Base-by-base conservation (phyloP, 2,888 invertebrate genomes). In the Neuroscelio doddi region DNA sequence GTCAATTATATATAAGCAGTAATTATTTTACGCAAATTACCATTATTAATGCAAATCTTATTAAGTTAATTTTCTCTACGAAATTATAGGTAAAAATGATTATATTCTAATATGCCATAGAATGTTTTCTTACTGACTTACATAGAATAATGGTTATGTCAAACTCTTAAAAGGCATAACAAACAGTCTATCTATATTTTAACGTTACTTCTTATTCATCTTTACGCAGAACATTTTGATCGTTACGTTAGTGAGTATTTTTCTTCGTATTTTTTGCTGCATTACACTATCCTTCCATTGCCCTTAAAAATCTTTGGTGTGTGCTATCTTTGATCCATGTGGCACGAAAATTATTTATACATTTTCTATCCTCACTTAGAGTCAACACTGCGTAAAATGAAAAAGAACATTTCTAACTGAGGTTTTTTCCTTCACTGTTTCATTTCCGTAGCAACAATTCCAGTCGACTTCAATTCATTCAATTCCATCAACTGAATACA, bases 121-220 rank as follows among this genome's bases (percentile, higher is more conserved):
- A 36, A 34, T 27, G 16, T 42, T 44, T 32, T 34, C 39, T 45
- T 38, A 10, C 24, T 32, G 39, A 32, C 15, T 38, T 32, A 26
- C 45, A 41, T 42, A 24, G 24, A 39, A 55, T 63, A 71, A 70
- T 70, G 73, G 72, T 66, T 74, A 71, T 66, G 68, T 69, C 56
- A 72, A 64, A 57, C 73, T 68, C 69, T 70, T 72, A 69, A 71
- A 76, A 75, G 69, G 70, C 57, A 70, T 74, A 77, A 77, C 70
- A 68, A 74, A 70, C 51, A 69, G 64, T 73, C 58, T 66, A 68
- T 66, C 32, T 70, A 52, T 64, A 68, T 29, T 10, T 1, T 21
- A 38, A 27, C 47, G 24, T 46, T 56, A 64, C 38, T 65, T 38
- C 39, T 56, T 68, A 56, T 56, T 62, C 49, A 51, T 51, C 36